A percentile compares a stretch with the other conserved stretches of the same genome.
Evolutionary conservation across 2,888 invertebrate species (phyloP).

Genomic region (Creontiades dilutus): DNA sequence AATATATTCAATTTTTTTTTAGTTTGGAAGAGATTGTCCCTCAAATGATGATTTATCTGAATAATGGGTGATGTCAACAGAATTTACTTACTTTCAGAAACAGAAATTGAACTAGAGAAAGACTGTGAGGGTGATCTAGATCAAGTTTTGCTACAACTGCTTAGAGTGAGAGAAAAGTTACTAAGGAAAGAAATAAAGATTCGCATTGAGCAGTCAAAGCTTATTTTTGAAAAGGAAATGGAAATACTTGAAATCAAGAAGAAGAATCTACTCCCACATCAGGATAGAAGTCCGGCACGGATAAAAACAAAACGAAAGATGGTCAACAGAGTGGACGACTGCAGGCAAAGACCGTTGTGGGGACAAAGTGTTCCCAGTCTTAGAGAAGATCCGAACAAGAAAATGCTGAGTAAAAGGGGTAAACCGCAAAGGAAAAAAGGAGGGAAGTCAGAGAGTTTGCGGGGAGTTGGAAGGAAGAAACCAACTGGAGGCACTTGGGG

Average conservation of each 20-base stretch:
- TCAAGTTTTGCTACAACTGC: neutral
- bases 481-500: neutral
- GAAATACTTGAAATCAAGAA: neutral
- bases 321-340: neutral
- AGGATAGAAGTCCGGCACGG: neutral
- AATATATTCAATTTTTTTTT: too few species aligned
- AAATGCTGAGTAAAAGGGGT: neutral
- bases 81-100: neutral
- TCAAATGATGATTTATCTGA: too few species aligned
- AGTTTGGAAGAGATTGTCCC: too few species aligned
- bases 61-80: neutral
- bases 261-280: neutral
- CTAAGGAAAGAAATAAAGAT: neutral
- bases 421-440: neutral
- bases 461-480: neutral
- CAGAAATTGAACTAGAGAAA: neutral
- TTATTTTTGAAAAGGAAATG: conserved; percentile 14
- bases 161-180: neutral
- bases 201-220: neutral
- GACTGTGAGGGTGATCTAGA: neutral
- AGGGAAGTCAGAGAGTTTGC: neutral
- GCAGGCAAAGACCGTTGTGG: neutral
- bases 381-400: neutral
- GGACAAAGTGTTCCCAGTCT: neutral
- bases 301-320: neutral